A percentile compares a stretch with the other conserved stretches of the same genome.
These are phyloP conservation scores for Pseudobourletiella spinata DNA, from an alignment of 1,140 invertebrate species.

Conservation along the genomic window DNA sequence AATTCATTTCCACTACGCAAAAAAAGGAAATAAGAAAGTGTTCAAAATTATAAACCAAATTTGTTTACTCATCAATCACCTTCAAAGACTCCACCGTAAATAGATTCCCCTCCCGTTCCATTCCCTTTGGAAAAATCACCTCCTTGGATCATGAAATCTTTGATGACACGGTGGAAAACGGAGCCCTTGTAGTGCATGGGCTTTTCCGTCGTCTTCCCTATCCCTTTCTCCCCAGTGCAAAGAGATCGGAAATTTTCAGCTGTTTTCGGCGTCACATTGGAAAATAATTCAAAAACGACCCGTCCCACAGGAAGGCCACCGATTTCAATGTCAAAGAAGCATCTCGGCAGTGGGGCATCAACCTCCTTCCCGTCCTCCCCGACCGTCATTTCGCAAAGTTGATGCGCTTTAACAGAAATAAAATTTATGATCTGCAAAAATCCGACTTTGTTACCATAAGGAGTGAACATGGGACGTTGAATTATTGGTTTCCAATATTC, in stretches of 20 bases:
- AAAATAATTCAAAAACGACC: constrained; percentile 89
- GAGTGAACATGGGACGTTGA: no score
- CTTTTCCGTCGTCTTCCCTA: constrained; percentile 61
- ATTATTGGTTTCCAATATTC: no score
- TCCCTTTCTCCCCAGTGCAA: constrained; percentile 79
- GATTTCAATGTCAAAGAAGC: constrained; percentile 65
- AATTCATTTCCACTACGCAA: neutral
- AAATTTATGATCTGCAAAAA: no score
- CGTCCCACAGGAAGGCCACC: constrained; percentile 76
- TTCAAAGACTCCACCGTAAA: constrained; percentile 81
- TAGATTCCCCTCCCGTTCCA: constrained; percentile 83
- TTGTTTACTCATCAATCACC: constrained; percentile 45
- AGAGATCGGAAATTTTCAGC: constrained; percentile 87
- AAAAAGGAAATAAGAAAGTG: neutral
- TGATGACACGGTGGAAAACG: constrained; percentile 81
- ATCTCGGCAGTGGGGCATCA: constrained; percentile 13
- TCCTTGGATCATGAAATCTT: constrained; percentile 70
- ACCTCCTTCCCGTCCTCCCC: neutral
- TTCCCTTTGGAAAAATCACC: constrained; percentile 81
- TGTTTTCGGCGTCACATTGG: constrained; percentile 85
- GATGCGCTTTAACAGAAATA: no score
- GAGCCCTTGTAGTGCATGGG: constrained; percentile 58
- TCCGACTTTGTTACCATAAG: no score
- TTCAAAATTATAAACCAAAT: neutral
- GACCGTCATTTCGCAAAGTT: constrained; percentile 19